Evolutionary conservation across 2,797 vertebrate genomes (phyloP).

Genomic region (Tarsius wallacei): DNA sequence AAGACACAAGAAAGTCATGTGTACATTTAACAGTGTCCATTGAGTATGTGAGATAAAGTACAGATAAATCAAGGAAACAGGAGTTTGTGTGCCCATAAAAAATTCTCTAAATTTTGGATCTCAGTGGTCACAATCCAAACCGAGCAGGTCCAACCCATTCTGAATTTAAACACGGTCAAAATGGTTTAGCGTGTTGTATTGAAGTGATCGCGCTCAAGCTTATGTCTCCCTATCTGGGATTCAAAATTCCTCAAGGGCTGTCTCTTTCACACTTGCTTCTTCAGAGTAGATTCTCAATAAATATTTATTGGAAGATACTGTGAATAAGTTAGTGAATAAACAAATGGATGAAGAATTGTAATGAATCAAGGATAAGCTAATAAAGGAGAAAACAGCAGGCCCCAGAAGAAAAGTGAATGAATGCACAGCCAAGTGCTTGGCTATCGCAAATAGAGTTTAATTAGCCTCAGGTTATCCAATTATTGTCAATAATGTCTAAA

Average conservation of each 20-base stretch:
- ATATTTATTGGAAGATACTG: slow-evolving; percentile 47
- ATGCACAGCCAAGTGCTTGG: not conserved
- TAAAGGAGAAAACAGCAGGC: not conserved
- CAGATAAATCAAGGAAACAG: not conserved
- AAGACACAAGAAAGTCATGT: not conserved
- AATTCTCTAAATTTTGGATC: not conserved
- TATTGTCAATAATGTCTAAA: not conserved
- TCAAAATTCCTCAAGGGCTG: not conserved
- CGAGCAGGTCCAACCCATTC: not conserved
- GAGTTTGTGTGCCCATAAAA: not conserved
- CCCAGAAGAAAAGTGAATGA: not conserved
- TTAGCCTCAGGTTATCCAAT: not conserved
- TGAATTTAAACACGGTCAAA: not conserved
- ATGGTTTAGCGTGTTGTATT: not conserved
- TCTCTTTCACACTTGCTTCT: not conserved
- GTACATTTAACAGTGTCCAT: not conserved
- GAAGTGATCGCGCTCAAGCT: not conserved
- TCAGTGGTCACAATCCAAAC: not conserved
- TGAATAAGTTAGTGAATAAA: not conserved
- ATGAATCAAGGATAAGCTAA: not conserved
- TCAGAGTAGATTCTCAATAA: not conserved
- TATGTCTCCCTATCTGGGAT: not conserved
- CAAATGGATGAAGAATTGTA: not conserved
- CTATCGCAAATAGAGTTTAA: not conserved
- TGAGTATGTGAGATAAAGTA: not conserved